These are phyloP conservation scores for Oryctolagus cuniculus DNA, from an alignment of 2,113 vertebrate species.

Conservation along the genomic window DNA sequence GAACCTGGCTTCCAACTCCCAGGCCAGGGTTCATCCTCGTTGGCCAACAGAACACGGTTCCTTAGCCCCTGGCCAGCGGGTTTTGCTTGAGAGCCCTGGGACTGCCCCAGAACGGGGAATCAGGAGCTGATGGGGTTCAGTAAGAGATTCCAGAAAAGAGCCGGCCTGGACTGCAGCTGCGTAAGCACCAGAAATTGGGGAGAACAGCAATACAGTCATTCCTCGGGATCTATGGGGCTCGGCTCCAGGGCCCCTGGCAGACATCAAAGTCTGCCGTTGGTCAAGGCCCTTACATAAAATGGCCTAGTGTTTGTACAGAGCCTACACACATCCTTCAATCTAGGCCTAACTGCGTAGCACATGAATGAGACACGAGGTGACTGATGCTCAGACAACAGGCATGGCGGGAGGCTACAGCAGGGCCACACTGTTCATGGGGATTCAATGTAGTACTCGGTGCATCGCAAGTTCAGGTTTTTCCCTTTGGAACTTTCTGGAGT, in stretches of 20 bases:
- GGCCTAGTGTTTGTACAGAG: background rate
- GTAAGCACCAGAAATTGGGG: background rate
- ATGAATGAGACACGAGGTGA: background rate
- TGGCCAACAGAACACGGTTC: background rate
- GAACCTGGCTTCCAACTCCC: background rate
- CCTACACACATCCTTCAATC: background rate
- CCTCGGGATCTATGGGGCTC: background rate
- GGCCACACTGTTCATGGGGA: background rate
- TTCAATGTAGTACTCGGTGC: background rate
- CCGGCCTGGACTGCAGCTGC: background rate
- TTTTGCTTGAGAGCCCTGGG: background rate
- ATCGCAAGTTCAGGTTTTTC: background rate
- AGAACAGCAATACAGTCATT: accelerated
- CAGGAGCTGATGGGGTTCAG: background rate
- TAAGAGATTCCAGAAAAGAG: background rate
- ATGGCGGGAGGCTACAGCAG: background rate
- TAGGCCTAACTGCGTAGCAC: no score
- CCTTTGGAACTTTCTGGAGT: background rate
- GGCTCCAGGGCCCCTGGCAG: background rate
- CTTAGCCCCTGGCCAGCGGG: background rate
- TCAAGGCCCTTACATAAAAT: background rate
- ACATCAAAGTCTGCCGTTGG: background rate
- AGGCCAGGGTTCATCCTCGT: background rate
- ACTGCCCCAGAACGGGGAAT: background rate
- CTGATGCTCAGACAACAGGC: no score